Conservation (phyloP, 2,797 vertebrate species). For the Argya squamiceps region DNA sequence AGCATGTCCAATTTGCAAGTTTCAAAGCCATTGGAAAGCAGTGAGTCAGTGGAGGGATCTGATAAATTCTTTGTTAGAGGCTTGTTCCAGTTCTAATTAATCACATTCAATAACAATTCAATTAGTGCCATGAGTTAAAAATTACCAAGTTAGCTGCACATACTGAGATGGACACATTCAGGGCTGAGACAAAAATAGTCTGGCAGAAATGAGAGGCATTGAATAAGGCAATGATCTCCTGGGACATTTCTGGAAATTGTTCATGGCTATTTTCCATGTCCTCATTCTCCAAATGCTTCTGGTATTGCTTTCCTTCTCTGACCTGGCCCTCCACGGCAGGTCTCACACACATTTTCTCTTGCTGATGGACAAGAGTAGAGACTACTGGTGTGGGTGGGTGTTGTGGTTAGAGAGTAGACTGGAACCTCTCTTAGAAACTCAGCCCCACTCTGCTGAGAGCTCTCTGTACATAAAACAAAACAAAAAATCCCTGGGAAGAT, state of each 20-base stretch:
- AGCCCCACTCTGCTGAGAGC: not conserved
- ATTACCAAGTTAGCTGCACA: constrained; percentile 39
- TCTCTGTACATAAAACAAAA: not conserved
- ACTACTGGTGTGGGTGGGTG: not conserved
- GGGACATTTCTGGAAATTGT: constrained; percentile 39
- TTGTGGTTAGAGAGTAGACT: not conserved
- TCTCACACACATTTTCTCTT: not conserved
- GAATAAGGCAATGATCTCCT: constrained; percentile 9
- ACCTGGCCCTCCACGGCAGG: not conserved
- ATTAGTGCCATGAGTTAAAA: constrained; percentile 56
- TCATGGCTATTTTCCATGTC: constrained; percentile 5
- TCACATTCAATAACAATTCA: constrained; percentile 58
- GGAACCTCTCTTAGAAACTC: not conserved
- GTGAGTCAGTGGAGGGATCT: constrained; percentile 5
- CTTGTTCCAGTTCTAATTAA: constrained; percentile 52
- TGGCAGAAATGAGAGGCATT: constrained; percentile 34
- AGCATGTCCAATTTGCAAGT: not conserved
- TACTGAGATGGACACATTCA: not conserved
- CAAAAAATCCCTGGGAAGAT: not conserved
- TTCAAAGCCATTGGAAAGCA: not conserved
- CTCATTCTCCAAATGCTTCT: not conserved
- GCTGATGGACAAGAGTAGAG: not conserved
- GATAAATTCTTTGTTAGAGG: constrained; percentile 28
- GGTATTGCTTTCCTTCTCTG: not conserved
- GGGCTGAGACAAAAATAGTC: constrained; percentile 19